A percentile compares a stretch with the other conserved stretches of the same genome.
Evolutionary conservation across 1,140 invertebrate species (phyloP).

Genomic region (Nasonia giraulti): DNA sequence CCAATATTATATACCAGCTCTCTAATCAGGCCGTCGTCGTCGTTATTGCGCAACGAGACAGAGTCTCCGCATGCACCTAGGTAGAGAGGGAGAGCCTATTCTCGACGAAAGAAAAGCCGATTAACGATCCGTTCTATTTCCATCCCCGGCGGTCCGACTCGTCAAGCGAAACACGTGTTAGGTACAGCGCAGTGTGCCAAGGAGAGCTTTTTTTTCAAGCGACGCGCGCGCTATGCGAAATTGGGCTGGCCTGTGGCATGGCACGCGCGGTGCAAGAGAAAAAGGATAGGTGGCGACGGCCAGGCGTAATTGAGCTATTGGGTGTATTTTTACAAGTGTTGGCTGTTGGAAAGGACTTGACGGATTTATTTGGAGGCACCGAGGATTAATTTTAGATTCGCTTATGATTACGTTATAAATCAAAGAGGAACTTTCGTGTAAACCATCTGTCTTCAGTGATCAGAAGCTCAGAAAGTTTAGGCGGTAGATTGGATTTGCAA

Average conservation of each 20-base stretch:
- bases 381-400: not conserved
- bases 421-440: no score
- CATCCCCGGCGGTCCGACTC: not conserved
- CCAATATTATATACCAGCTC: not conserved
- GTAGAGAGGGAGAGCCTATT: not conserved
- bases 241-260: not conserved
- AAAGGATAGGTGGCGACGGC: not conserved
- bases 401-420: not conserved
- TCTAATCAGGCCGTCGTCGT: not conserved
- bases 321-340: conserved; percentile 40
- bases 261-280: not conserved
- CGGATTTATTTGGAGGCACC: not conserved
- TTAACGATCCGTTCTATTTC: conserved; percentile 46
- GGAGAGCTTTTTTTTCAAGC: not conserved
- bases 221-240: not conserved
- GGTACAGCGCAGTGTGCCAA: conserved; percentile 4
- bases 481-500: no score
- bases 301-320: conserved; percentile 37
- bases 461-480: no score
- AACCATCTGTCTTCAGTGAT: no score
- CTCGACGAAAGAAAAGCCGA: conserved; percentile 31
- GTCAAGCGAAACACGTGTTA: conserved; percentile 32
- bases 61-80: not conserved
- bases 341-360: not conserved
- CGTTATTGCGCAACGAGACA: not conserved